Evolutionary conservation across 2,113 vertebrate genomes (phyloP).

Genomic region (Amblyornis subalaris): DNA sequence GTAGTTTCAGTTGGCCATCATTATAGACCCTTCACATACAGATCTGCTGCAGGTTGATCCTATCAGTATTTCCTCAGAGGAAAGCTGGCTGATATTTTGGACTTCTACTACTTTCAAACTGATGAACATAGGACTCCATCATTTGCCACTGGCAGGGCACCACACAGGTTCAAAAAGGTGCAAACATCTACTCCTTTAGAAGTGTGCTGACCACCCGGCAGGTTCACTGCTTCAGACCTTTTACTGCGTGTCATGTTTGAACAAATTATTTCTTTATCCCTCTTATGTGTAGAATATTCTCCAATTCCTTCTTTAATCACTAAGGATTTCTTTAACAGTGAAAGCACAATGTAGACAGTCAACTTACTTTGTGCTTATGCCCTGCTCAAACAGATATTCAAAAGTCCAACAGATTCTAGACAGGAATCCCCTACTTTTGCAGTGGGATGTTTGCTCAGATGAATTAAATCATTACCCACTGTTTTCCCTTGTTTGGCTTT

Average conservation of each 20-base stretch:
- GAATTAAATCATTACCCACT: fast-evolving
- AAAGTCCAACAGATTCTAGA: not conserved
- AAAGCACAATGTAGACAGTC: fast-evolving
- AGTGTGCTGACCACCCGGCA: not conserved
- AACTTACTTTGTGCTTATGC: not conserved
- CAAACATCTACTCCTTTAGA: not conserved
- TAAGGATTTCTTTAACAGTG: not conserved
- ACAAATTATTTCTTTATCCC: not conserved
- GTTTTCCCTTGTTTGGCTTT: not conserved
- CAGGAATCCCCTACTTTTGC: not conserved
- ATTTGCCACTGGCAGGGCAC: not conserved
- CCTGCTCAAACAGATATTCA: not conserved
- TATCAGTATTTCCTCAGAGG: not conserved
- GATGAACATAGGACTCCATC: not conserved
- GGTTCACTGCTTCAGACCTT: not conserved
- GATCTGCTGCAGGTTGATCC: not conserved
- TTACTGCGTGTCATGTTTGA: not conserved
- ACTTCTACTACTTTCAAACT: not conserved
- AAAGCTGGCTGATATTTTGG: not conserved
- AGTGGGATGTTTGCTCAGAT: not conserved
- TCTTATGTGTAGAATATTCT: fast-evolving
- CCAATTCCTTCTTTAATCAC: not conserved
- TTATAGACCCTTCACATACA: not conserved
- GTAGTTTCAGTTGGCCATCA: not conserved
- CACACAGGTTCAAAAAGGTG: not conserved